Evolutionary conservation across 2,113 vertebrate species (phyloP).

Genomic region (Cercopithecus mona): DNA sequence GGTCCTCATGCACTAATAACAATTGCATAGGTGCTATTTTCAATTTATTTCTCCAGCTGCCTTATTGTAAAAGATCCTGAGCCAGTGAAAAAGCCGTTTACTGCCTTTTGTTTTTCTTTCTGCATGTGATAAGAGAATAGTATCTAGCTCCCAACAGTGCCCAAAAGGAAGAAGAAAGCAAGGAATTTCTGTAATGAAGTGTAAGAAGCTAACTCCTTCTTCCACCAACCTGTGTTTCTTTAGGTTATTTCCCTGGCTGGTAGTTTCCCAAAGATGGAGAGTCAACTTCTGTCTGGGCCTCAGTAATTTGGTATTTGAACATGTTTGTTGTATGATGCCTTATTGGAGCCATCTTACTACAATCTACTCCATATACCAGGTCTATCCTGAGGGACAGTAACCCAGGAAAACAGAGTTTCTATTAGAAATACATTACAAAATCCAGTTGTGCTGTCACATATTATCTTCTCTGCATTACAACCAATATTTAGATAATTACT

Average conservation of each 20-base stretch:
- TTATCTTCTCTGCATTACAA: not conserved
- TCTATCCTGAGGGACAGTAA: not conserved
- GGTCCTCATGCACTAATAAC: not conserved
- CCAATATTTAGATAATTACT: slow-evolving; percentile 8
- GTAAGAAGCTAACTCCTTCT: not conserved
- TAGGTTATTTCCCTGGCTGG: not conserved
- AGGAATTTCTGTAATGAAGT: not conserved
- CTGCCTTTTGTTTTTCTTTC: slow-evolving; percentile 1
- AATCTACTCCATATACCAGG: not conserved
- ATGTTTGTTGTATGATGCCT: not conserved
- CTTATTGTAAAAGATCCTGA: slow-evolving; percentile 34
- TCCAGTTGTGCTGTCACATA: not conserved
- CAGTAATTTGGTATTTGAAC: not conserved
- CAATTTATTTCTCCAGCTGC: not conserved
- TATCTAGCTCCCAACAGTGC: not conserved
- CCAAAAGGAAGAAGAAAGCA: slow-evolving; percentile 16
- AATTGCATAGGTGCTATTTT: slow-evolving; percentile 12
- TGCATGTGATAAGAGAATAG: not conserved
- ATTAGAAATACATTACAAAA: not conserved
- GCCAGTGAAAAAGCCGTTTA: not conserved
- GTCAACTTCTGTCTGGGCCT: not conserved
- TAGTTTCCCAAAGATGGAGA: not conserved
- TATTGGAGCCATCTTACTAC: not conserved
- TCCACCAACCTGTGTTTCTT: not conserved
- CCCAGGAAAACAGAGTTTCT: not conserved